These are phyloP conservation scores for Heteromurus nitidus DNA, from an alignment of 2,888 invertebrate species.

Conservation along the genomic window DNA sequence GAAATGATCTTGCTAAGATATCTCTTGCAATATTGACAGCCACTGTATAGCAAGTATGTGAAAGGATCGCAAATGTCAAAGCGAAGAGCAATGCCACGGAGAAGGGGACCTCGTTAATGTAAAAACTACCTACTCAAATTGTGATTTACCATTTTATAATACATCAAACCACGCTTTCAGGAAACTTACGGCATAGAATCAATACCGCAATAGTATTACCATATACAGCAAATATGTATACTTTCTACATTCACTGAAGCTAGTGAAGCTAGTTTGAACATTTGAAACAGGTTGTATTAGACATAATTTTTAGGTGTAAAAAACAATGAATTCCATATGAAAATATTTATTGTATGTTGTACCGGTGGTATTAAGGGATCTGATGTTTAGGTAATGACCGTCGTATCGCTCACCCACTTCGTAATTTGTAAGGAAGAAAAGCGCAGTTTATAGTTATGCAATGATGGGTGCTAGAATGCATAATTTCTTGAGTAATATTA, in stretches of 20 bases:
- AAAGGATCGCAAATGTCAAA: too few species aligned
- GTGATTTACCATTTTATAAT: too few species aligned
- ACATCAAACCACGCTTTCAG: too few species aligned
- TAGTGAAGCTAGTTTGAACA: slow-evolving; percentile 15
- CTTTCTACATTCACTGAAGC: slow-evolving; percentile 28
- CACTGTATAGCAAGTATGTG: too few species aligned
- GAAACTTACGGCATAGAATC: not conserved
- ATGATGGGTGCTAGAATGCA: not conserved
- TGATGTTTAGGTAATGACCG: slow-evolving; percentile 4
- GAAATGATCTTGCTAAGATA: too few species aligned
- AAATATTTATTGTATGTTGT: not conserved
- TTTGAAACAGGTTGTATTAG: not conserved
- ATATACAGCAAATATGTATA: too few species aligned
- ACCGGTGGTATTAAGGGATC: slow-evolving; percentile 54
- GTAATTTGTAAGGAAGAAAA: not conserved
- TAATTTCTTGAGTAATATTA: not conserved
- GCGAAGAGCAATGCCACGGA: too few species aligned
- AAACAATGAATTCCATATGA: not conserved
- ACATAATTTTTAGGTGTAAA: not conserved
- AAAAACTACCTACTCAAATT: not conserved
- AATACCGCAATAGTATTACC: slow-evolving; percentile 51
- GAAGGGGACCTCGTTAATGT: not conserved
- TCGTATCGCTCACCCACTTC: not conserved
- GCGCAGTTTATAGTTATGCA: not conserved
- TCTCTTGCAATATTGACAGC: too few species aligned